Evolutionary conservation across 2,113 vertebrate genomes (phyloP), one percentile per base, ranked within the genome.

Genomic region (Galbula dea): DNA sequence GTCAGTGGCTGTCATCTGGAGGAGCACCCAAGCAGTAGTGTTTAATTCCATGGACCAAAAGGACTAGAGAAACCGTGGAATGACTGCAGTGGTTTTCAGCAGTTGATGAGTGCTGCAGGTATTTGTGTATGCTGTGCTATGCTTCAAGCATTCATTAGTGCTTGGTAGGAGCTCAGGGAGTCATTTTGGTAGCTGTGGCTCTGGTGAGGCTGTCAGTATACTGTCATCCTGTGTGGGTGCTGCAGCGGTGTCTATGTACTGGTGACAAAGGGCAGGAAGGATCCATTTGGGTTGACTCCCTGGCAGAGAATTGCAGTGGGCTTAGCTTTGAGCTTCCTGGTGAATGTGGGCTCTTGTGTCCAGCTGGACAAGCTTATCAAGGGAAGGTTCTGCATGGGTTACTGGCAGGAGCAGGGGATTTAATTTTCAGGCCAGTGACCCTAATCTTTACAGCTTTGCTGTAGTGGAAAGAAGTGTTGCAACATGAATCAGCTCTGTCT

Each of bases 371-470:
- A 32, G 14, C 49, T 12, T n/a, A 11, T 16, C 0, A 9, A 69
- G 49, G n/a, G 58, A 61, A 13, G 30, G 15, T 4, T 43, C 39
- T 0, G 0, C 0, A 0, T n/a, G 15, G 30, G 22, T 51, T 45
- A 26, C 22, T 9, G 32, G 3, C 1, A 2, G 18, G 34, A 49
- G 34, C 9, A 20, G 10, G 41, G 17, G 43, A 4, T 48, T 79
- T 73, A 7, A n/a, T 65, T 78, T 89, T 81, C 32, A 76, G 63
- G 36, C n/a, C 34, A 15, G 27, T 41, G 24, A 48, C 32, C 29
- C 11, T 32, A 3, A 7, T 32, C 20, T 67, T 45, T 18, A 20
- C 11, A 9, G 49, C 41, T 82, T 48, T 67, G 46, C 52, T 59
- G 46, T 67, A 23, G 43, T 20, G 15, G 48, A 49, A 76, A 23